Conservation (phyloP, 2,888 invertebrate genomes). For the Tortrix viridana region DNA sequence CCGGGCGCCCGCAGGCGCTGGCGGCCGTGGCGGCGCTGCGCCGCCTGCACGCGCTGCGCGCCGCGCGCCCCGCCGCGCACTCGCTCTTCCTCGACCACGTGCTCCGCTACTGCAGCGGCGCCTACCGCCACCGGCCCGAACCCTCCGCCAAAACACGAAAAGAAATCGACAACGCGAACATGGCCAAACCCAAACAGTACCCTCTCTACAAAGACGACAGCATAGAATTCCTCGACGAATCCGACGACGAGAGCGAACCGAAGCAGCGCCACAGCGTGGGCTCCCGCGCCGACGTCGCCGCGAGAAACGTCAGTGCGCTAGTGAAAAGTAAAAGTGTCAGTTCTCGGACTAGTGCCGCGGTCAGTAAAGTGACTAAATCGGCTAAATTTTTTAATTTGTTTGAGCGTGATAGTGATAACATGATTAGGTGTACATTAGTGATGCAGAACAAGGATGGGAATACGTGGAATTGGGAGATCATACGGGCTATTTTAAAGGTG, state of each 20-base stretch:
- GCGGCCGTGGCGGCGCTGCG: slow-evolving; percentile 92
- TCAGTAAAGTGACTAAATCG: slow-evolving; percentile 71
- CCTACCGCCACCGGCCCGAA: slow-evolving; percentile 63
- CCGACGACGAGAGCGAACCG: slow-evolving; percentile 70
- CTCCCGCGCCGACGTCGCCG: slow-evolving; percentile 71
- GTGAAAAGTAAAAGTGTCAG: slow-evolving; percentile 81
- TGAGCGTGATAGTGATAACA: slow-evolving; percentile 86
- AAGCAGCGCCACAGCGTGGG: slow-evolving; percentile 75
- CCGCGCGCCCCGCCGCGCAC: slow-evolving; percentile 91
- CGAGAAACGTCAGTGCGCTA: slow-evolving; percentile 74
- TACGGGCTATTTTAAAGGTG: slow-evolving; percentile 92
- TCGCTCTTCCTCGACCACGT: slow-evolving; percentile 93
- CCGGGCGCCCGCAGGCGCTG: slow-evolving; percentile 91
- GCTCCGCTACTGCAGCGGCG: slow-evolving; percentile 84
- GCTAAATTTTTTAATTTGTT: slow-evolving; percentile 81
- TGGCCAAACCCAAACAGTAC: slow-evolving; percentile 59
- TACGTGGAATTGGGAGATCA: slow-evolving; percentile 97
- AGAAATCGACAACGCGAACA: slow-evolving; percentile 72
- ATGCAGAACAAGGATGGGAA: slow-evolving; percentile 91
- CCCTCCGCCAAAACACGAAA: slow-evolving; percentile 67
- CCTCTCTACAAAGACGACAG: slow-evolving; percentile 65
- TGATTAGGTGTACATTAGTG: slow-evolving; percentile 92
- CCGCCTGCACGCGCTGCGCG: slow-evolving; percentile 91
- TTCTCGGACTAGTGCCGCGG: slow-evolving; percentile 71
- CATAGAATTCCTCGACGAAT: slow-evolving; percentile 72